Evolutionary conservation across 1,140 invertebrate species (phyloP).

Genomic region (Drosophila chauvacae): DNA sequence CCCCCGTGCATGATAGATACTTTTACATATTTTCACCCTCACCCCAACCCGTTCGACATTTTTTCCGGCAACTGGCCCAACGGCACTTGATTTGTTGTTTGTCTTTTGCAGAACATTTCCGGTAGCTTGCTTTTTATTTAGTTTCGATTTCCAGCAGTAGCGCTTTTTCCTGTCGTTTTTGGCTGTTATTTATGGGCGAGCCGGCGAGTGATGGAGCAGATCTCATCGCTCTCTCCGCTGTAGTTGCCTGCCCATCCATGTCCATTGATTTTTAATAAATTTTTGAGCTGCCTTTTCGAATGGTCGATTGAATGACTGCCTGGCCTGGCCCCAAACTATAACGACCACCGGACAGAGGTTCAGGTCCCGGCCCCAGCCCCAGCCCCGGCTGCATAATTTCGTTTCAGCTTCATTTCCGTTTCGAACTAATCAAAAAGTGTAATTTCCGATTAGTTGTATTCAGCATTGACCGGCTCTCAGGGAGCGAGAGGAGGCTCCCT

Average conservation of each 20-base stretch:
- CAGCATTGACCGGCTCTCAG: constrained; percentile 54
- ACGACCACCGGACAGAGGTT: constrained; percentile 39
- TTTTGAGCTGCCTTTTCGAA: constrained; percentile 59
- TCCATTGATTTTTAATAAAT: constrained; percentile 81
- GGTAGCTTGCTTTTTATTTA: constrained; percentile 68
- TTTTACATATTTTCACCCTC: constrained; percentile 72
- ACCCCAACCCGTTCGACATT: constrained; percentile 19
- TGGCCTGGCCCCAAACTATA: constrained; percentile 36
- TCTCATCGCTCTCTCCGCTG: constrained; percentile 28
- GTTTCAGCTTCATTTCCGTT: constrained; percentile 83
- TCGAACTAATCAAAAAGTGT: constrained; percentile 83
- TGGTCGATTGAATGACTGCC: constrained; percentile 17
- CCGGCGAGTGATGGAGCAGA: constrained; percentile 34
- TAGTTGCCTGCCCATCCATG: constrained; percentile 20
- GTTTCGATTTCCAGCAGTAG: constrained; percentile 39
- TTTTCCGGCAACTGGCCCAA: constrained; percentile 65
- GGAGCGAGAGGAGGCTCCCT: constrained; percentile 5
- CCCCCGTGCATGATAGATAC: constrained; percentile 78
- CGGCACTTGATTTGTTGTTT: constrained; percentile 81
- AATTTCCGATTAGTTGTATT: constrained; percentile 83
- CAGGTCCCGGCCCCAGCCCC: neutral
- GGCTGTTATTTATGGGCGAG: constrained; percentile 64
- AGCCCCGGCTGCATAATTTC: constrained; percentile 71
- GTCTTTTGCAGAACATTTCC: constrained; percentile 78
- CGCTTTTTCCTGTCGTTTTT: constrained; percentile 17